Base-by-base conservation (phyloP, 2,113 vertebrate species). In the Cynoglossus semilaevis region DNA sequence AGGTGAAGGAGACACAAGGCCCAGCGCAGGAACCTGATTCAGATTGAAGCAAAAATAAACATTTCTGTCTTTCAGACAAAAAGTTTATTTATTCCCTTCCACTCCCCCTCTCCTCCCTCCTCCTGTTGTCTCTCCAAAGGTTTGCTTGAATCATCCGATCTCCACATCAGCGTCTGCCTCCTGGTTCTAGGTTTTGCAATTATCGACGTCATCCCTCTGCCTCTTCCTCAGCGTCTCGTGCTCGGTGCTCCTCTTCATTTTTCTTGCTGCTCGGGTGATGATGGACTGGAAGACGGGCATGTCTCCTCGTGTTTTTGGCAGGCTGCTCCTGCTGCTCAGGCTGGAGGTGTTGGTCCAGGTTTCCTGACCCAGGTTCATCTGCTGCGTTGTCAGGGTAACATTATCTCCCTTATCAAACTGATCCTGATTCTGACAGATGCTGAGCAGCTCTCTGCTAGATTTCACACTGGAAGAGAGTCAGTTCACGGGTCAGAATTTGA, bases 391-490 rank as follows among this genome's bases (percentile, higher is more conserved):
- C 15, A 15, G 15, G 7, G 15, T 16, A 17, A 15, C 15, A 3
- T 8, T 6, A 17, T 17, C 44, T 16, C 15, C 44, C 4, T 15
- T 15, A 6, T 43, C 15, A 43, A 13, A 43, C 42, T 13, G n/a
- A n/a, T n/a, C 15, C 42, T 43, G 42, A 43, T 15, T 13, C 42
- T 43, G 15, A 48, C 57, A 54, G 44, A 37, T 2, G 6, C 8
- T 34, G 35, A 55, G 47, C 61, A 53, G 42, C 15, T 54, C 11
- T 9, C 11, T 1, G 5, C 18, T 9, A 0, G 5, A 15, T 16
- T 40, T 40, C 12, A 47, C n/a, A 44, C 61, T 54, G 18, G 11
- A 54, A 54, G 18, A 35, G 3, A 53, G 5, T 41, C 35, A 34
- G 7, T 46, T 6, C 0, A n/a, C 15, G 35, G 18, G n/a, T 59